Evolutionary conservation across 2,113 vertebrate species (phyloP).

Genomic region (Myrmecophaga tridactyla): DNA sequence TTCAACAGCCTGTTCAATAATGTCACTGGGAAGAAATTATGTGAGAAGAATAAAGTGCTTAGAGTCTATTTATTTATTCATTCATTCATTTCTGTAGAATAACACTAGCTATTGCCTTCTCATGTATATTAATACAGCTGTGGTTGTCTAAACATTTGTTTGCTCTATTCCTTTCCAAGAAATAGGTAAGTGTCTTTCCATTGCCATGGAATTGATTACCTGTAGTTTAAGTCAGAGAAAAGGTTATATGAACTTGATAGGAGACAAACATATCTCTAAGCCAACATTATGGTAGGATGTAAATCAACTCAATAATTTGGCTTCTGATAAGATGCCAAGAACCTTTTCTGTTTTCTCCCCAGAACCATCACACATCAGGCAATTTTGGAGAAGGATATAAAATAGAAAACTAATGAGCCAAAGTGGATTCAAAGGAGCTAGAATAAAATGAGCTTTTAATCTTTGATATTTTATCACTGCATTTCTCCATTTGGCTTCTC

Average conservation of each 20-base stretch:
- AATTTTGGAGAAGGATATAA: constrained; percentile 65
- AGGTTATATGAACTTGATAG: constrained; percentile 64
- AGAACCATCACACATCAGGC: constrained; percentile 38
- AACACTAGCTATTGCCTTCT: constrained; percentile 83
- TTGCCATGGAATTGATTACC: constrained; percentile 65
- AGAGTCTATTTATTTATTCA: constrained; percentile 87
- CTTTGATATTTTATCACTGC: constrained; percentile 5
- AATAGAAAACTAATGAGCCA: constrained; percentile 43
- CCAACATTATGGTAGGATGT: constrained; percentile 1
- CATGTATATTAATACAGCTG: constrained; percentile 84
- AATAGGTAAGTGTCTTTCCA: constrained; percentile 55
- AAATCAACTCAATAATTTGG: constrained; percentile 54
- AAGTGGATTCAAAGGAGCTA: constrained; percentile 25
- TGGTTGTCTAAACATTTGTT: constrained; percentile 78
- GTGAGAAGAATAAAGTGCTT: constrained; percentile 89
- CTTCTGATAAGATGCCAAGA: constrained; percentile 53
- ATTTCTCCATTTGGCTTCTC: constrained; percentile 27
- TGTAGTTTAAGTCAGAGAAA: constrained; percentile 69
- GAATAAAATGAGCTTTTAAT: constrained; percentile 49
- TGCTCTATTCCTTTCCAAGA: constrained; percentile 72
- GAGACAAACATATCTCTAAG: constrained; percentile 22
- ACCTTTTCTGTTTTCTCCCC: constrained; percentile 51
- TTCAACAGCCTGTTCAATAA: constrained; percentile 89
- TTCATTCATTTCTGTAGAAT: constrained; percentile 85
- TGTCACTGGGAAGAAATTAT: constrained; percentile 87